Conservation (phyloP, 2,113 vertebrate genomes). For the Urocynchramus pylzowi region DNA sequence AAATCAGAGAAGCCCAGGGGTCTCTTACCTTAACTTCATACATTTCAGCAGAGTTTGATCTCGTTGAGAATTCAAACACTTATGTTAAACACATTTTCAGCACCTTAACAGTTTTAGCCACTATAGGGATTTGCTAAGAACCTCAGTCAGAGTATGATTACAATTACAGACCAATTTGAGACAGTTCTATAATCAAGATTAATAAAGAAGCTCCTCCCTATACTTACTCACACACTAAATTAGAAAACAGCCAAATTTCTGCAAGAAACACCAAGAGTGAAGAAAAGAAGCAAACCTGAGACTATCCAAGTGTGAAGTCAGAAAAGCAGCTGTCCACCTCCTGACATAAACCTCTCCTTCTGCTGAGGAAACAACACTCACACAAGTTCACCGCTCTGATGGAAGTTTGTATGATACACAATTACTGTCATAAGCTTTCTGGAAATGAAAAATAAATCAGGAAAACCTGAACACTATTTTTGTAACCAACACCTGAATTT, state of each 20-base stretch:
- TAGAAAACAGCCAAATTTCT: background rate
- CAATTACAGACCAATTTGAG: background rate
- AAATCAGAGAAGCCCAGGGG: background rate
- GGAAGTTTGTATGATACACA: background rate
- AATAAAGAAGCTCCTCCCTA: background rate
- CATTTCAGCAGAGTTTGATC: background rate
- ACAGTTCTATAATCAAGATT: background rate
- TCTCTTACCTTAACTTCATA: background rate
- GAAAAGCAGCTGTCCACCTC: background rate
- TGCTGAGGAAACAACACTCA: background rate
- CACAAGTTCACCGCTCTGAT: background rate
- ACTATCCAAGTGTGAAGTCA: background rate
- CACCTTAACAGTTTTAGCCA: background rate
- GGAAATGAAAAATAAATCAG: background rate
- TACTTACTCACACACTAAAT: background rate
- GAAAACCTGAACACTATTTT: background rate
- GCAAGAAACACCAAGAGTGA: background rate
- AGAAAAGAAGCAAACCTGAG: background rate
- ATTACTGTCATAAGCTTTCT: background rate
- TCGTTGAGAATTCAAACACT: background rate
- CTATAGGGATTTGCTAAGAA: background rate
- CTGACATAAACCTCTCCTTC: background rate
- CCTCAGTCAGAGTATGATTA: background rate
- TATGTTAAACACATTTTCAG: background rate
- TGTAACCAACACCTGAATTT: background rate